phyloP scores from a whole-genome alignment of 2,888 invertebrate genomes.

The Stenchaetothrips biformis region DNA sequence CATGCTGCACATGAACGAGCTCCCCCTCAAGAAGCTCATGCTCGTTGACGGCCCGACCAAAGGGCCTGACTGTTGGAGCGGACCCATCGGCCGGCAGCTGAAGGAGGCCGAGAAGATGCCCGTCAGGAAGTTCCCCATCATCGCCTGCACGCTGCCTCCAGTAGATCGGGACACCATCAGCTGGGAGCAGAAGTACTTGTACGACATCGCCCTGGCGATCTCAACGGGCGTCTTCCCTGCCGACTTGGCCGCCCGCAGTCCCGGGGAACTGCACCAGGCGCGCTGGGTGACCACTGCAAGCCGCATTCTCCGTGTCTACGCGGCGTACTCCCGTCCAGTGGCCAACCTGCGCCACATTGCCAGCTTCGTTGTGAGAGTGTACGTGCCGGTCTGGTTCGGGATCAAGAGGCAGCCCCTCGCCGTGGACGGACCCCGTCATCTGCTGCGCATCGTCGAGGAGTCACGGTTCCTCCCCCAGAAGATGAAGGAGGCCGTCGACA shows the following conservation, averaged over 20 bases:
- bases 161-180: not conserved
- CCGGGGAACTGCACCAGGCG: slow-evolving; percentile 28
- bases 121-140: not conserved
- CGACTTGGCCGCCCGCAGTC: slow-evolving; percentile 28
- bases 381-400: slow-evolving; percentile 36
- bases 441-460: slow-evolving; percentile 32
- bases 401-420: slow-evolving; percentile 34
- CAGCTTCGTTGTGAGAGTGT: slow-evolving; percentile 34
- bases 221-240: not conserved
- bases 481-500: slow-evolving; percentile 36
- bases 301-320: slow-evolving; percentile 16
- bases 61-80: not conserved
- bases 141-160: not conserved
- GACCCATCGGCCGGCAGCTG: not conserved
- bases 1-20: not conserved
- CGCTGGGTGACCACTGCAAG: slow-evolving; percentile 33
- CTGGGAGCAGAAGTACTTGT: not conserved
- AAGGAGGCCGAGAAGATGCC: not conserved
- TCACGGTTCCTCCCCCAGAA: slow-evolving; percentile 32
- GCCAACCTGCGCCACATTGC: slow-evolving; percentile 37
- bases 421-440: slow-evolving; percentile 34
- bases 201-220: not conserved
- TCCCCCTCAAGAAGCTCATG: not conserved
- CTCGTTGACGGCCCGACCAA: not conserved
- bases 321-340: not conserved